Base-by-base conservation (phyloP, 2,113 vertebrate species). In the Cardinalis cardinalis region DNA sequence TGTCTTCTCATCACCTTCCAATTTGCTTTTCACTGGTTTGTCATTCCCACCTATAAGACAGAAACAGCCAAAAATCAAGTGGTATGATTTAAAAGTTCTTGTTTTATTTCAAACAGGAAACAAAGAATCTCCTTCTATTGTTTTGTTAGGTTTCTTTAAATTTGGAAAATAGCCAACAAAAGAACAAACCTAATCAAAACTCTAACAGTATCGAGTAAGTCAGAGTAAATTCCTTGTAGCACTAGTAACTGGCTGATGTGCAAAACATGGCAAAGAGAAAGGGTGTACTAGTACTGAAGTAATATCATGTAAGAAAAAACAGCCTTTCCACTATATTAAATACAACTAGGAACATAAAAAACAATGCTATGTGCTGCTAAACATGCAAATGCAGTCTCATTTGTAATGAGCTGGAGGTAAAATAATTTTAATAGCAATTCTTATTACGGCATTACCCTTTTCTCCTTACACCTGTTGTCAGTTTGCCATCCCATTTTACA, bases 11-110 rank as follows among this genome's bases (percentile, higher is more conserved):
- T 61, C 90, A 36, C 56, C 7, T 61, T 74, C 61, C 66, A 92
- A 49, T 25, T 29, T 34, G 12, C 51, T 78, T 60, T 93, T 80
- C 64, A 29, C 3, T 55, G 83, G 75, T 46, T 92, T 65, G 13
- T 88, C 92, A 82, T 46, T 72, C 68, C 94, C 92, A 71, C 72
- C 97, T 97, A 46, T 65, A 74, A 75, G 64, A 88, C 12, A 87
- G 26, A 89, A 94, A 55, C 8, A 72, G 56, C 11, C 75, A 84
- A 89, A 72, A 94, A 23, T 28, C 29, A 60, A 80, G n/a, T 29
- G 6, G 7, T 12, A 56, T 6, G 2, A 49, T 78, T 92, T 83
- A 36, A 6, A 71, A 71, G 19, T 43, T 72, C 5, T 17, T 29
- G 31, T 21, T 53, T 8, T 66, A 43, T 71, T 61, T 81, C 29